Base-by-base conservation (phyloP, 1,140 invertebrate species). In the Drosophila suzukii region DNA sequence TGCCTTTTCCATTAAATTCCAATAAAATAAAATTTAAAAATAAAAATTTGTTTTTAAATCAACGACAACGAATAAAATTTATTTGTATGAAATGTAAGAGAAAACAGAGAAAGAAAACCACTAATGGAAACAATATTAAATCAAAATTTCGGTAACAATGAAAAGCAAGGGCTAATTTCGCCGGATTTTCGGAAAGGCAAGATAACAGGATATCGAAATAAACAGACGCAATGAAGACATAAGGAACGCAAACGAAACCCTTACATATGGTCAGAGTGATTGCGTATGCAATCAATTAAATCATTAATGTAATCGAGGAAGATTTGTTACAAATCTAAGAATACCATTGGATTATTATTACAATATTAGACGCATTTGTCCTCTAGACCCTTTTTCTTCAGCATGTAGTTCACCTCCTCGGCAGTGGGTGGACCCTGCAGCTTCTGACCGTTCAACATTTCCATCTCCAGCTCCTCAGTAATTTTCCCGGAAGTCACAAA, bases 391-490 rank as follows among this genome's bases (percentile, higher is more conserved):
- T 97, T 97, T 49, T 93, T 93, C 90, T 97, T 96, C 5, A 99
- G 93, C 97, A 98, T 98, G 77, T 95, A 95, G 93, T 98, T 98
- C 7, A 99, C 98, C 93, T 99, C 99, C 83, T 96, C 96, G 15
- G 99, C 99, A 17, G 99, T 99, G 81, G 97, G 96, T 6, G 98
- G 99, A 2, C 99, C 99, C 93, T 99, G 99, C 50, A 99, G 94
- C 91, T 98, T 98, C 93, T 99, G 99, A 3, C 99, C 99, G 92
- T 99, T 99, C 1, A 99, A 93, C 96, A 99, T 96, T 93, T 99
- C 98, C 68, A 96, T 89, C 24, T 88, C 84, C 6, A 99, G 92
- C 77, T 97, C 95, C 82, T 96, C 96, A 78, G 99, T 97, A 3
- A 95, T 95, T 95, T 99, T 99, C 72, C 97, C 97, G 7, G 97